Evolutionary conservation across 2,113 vertebrate species (phyloP).

Genomic region (Scomber scombrus): DNA sequence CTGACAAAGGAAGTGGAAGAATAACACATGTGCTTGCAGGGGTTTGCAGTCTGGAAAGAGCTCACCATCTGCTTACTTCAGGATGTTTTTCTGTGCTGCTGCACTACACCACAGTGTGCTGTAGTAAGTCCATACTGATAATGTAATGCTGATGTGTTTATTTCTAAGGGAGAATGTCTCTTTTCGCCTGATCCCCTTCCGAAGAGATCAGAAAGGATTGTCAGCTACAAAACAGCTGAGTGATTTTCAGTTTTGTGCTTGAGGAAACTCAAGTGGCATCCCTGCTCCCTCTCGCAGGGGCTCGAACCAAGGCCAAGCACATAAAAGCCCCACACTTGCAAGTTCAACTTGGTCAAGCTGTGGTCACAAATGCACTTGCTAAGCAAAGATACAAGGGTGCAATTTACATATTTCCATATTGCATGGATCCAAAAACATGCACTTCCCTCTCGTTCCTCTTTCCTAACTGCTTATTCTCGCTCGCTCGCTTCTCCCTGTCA

Average conservation of each 20-base stretch:
- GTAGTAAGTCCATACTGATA: conserved; percentile 38
- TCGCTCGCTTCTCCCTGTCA: conserved; percentile 57
- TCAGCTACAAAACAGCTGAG: conserved; percentile 50
- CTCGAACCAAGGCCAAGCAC: conserved; percentile 30
- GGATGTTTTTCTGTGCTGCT: conserved; percentile 7
- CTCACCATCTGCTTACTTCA: conserved; percentile 33
- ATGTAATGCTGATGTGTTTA: conserved; percentile 62
- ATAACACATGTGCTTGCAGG: conserved; percentile 14
- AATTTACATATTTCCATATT: conserved; percentile 69
- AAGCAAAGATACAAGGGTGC: conserved; percentile 54
- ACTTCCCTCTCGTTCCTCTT: conserved; percentile 46
- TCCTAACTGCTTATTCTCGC: conserved; percentile 59
- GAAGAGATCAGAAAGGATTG: conserved; percentile 47
- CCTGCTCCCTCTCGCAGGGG: not conserved
- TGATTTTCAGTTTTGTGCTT: conserved; percentile 52
- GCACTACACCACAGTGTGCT: not conserved
- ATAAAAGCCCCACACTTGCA: conserved; percentile 46
- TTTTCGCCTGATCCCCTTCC: conserved; percentile 12
- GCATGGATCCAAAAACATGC: conserved; percentile 53
- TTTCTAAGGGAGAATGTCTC: conserved; percentile 26
- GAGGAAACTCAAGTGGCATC: conserved; percentile 40
- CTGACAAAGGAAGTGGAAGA: conserved; percentile 6
- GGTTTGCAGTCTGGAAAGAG: conserved; percentile 5
- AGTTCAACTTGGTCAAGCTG: conserved; percentile 52
- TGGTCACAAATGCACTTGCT: conserved; percentile 59